phyloP scores from a whole-genome alignment of 2,797 vertebrate species.

The Eleutherodactylus coqui region DNA sequence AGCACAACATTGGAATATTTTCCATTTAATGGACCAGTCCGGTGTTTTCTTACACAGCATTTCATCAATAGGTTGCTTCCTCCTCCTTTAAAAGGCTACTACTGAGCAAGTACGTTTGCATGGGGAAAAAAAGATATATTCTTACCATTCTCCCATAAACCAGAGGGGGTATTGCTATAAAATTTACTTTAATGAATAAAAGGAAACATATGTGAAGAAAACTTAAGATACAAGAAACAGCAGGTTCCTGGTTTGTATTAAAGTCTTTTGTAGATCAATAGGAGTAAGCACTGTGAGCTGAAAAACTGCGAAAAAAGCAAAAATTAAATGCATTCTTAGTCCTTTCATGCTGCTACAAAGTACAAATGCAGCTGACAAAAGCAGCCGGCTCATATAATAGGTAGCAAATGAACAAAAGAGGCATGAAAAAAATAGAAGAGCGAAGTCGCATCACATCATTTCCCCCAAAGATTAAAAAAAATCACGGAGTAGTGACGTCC shows the following conservation, averaged over 20 bases:
- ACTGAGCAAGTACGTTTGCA: not conserved
- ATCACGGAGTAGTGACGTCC: not conserved
- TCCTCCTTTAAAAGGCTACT: not conserved
- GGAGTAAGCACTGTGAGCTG: not conserved
- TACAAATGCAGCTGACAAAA: conserved; percentile 41
- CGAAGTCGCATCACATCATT: not conserved
- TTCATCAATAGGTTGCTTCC: not conserved
- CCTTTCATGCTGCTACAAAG: conserved; percentile 28
- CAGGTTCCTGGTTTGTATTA: conserved; percentile 19
- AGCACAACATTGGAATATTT: not conserved
- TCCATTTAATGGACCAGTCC: not conserved
- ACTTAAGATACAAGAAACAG: conserved; percentile 34
- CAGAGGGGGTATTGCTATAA: not conserved
- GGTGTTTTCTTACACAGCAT: not conserved
- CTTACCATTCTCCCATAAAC: not conserved
- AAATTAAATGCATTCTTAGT: conserved; percentile 35
- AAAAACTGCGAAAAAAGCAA: conserved; percentile 28
- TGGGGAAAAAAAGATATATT: not conserved
- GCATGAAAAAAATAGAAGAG: not conserved
- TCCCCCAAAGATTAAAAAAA: not conserved
- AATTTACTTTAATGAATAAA: conserved; percentile 35
- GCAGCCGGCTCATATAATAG: not conserved
- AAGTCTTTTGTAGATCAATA: conserved; percentile 28
- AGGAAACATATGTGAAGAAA: not conserved
- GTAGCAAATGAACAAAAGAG: conserved; percentile 24